These are phyloP conservation scores for Sinocyclocheilus maitianheensis DNA, from an alignment of 2,113 vertebrate species.

Conservation along the genomic window DNA sequence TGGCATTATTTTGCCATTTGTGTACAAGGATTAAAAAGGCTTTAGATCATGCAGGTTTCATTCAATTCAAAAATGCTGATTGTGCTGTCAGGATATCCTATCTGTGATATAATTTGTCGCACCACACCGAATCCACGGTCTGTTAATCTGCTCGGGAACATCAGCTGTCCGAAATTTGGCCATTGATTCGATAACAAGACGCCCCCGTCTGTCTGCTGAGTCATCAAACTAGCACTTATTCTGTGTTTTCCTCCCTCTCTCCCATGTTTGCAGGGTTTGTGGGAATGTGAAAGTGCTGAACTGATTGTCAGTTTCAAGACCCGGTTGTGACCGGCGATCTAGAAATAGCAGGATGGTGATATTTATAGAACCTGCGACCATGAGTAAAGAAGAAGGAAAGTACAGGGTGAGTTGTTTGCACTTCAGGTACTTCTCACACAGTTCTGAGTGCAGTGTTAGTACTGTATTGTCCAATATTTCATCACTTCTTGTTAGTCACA, in stretches of 20 bases:
- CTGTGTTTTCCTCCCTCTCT: background rate
- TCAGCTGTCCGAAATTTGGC: slow-evolving; percentile 21
- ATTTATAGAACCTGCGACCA: slow-evolving; percentile 52
- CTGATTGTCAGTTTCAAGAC: slow-evolving; percentile 54
- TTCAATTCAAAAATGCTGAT: background rate
- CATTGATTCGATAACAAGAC: slow-evolving; percentile 31
- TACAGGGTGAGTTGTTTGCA: slow-evolving; percentile 8
- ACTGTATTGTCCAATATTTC: background rate
- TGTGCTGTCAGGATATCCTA: background rate
- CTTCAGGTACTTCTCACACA: background rate
- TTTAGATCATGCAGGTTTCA: background rate
- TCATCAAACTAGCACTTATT: slow-evolving; percentile 34
- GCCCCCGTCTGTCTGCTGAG: slow-evolving; percentile 24
- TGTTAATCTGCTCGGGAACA: slow-evolving; percentile 15
- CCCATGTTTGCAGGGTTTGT: slow-evolving; percentile 17
- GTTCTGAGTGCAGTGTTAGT: background rate
- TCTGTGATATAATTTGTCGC: background rate
- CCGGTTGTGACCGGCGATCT: slow-evolving; percentile 35
- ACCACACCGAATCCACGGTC: background rate
- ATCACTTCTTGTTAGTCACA: background rate
- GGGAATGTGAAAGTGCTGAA: slow-evolving; percentile 58
- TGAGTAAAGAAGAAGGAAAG: slow-evolving; percentile 41
- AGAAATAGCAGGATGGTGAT: slow-evolving; percentile 43
- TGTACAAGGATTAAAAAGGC: background rate
- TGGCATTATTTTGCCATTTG: background rate